Evolutionary conservation across 2,888 invertebrate genomes (phyloP), one percentile per base, ranked within the genome.

Genomic region (Hydraecia micacea): DNA sequence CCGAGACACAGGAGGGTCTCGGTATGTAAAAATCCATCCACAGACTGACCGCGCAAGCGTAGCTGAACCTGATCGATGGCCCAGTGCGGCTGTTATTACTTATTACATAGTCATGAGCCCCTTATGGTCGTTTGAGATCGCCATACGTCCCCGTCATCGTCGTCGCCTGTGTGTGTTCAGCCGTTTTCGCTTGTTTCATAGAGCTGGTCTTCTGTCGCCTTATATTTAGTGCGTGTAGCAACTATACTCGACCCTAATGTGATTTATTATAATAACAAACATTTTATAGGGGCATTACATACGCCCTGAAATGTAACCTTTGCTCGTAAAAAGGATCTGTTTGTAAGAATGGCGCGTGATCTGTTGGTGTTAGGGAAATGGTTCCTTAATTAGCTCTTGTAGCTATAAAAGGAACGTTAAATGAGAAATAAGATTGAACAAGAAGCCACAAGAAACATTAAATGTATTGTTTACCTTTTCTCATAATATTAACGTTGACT

Each of bases 241-340:
- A 52, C 90, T 89, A 91, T 90, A 91, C 88, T 91, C 85, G 83
- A 87, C 88, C 87, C 83, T 91, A 92, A 93, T 91, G 91, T 92
- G 93, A 94, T 94, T 93, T 92, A 92, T 89, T 86, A 91, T 91
- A 91, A 93, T 93, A 93, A 94, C 93, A 93, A 94, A 93, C 92
- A 91, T 93, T 94, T 94, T 93, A 95, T 93, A 90, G 91, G 89
- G 86, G 86, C 90, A 92, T 92, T 91, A 93, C 90, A 90, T 89
- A 91, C 85, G 85, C 85, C 87, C 82, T 89, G 88, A 91, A 90
- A 91, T 90, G 90, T 87, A 83, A 86, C 81, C 83, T 79, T 83
- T 79, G 78, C 67, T 89, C 88, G 84, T 89, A 89, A 89, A 89
- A 79, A 81, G 79, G 79, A 85, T 86, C 80, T 80, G 80, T 80